Conservation (phyloP, 2,888 invertebrate genomes). For the Xestia rhomboidea region DNA sequence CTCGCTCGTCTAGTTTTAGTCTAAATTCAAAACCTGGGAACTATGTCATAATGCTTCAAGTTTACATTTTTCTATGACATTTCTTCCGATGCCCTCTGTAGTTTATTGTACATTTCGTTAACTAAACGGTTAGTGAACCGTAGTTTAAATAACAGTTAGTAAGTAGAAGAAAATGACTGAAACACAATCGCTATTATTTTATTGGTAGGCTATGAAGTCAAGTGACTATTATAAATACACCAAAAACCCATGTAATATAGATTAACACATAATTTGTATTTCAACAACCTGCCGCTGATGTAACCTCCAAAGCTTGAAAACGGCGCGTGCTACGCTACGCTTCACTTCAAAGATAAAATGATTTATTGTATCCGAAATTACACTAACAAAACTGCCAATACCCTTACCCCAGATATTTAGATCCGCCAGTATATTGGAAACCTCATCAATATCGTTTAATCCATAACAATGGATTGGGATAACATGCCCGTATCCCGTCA, state of each 20-base stretch:
- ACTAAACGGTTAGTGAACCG: not conserved
- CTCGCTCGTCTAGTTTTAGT: not conserved
- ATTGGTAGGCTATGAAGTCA: not conserved
- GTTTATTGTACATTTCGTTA: not conserved
- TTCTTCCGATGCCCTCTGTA: not conserved
- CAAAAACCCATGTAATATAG: not conserved
- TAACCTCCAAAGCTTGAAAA: not conserved
- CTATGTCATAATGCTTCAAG: not conserved
- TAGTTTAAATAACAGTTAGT: not conserved
- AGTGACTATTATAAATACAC: not conserved
- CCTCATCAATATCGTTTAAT: slow-evolving; percentile 49
- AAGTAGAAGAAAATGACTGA: not conserved
- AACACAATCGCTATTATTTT: not conserved
- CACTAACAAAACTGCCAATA: slow-evolving; percentile 6
- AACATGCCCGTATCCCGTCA: slow-evolving; percentile 49
- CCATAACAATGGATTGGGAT: slow-evolving; percentile 51
- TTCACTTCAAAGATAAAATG: slow-evolving; percentile 1
- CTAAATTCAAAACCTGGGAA: not conserved
- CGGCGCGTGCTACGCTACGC: not conserved
- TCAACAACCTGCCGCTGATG: not conserved
- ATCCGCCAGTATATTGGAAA: slow-evolving; percentile 19
- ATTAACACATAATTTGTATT: not conserved
- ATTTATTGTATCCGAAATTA: not conserved
- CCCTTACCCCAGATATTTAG: slow-evolving; percentile 25
- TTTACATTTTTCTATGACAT: not conserved